phyloP scores from a whole-genome alignment of 1,140 invertebrate genomes.

The Acromyrmex heyeri region DNA sequence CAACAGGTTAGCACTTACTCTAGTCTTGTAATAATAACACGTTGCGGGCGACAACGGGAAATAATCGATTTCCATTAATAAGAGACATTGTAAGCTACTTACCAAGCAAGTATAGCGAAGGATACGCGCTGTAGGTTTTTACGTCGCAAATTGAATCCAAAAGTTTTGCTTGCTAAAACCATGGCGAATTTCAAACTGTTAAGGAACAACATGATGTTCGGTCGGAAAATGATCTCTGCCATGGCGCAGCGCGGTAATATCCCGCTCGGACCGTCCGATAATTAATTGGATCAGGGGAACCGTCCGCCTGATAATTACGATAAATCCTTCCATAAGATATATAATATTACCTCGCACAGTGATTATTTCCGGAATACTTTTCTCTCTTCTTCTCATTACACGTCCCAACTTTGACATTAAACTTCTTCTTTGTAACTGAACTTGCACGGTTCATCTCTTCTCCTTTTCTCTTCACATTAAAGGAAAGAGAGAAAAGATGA shows the following conservation, averaged over 20 bases:
- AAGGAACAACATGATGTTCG: conserved; percentile 40
- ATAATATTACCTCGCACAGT: conserved; percentile 26
- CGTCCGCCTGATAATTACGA: conserved; percentile 30
- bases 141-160: conserved; percentile 32
- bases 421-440: too few relatives aligned
- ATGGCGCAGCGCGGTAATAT: background rate
- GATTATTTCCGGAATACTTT: conserved; percentile 37
- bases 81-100: conserved; percentile 21
- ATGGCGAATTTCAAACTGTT: conserved; percentile 37
- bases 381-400: conserved; percentile 4
- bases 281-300: conserved; percentile 52
- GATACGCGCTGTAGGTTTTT: conserved; percentile 49
- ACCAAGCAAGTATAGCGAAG: background rate
- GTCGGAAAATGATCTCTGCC: background rate
- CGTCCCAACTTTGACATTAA: conserved; percentile 2
- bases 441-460: too few relatives aligned
- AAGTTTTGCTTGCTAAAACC: conserved; percentile 19
- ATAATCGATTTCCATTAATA: conserved; percentile 67
- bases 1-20: conserved; percentile 7
- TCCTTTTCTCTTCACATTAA: too few relatives aligned
- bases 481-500: too few relatives aligned
- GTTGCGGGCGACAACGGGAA: background rate
- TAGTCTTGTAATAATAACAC: conserved; percentile 28
- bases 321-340: conserved; percentile 29
- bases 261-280: conserved; percentile 17